A percentile compares a stretch with the other conserved stretches of the same genome.
These are phyloP conservation scores for Trichomalopsis sarcophagae DNA, from an alignment of 1,140 invertebrate genomes.

Conservation along the genomic window DNA sequence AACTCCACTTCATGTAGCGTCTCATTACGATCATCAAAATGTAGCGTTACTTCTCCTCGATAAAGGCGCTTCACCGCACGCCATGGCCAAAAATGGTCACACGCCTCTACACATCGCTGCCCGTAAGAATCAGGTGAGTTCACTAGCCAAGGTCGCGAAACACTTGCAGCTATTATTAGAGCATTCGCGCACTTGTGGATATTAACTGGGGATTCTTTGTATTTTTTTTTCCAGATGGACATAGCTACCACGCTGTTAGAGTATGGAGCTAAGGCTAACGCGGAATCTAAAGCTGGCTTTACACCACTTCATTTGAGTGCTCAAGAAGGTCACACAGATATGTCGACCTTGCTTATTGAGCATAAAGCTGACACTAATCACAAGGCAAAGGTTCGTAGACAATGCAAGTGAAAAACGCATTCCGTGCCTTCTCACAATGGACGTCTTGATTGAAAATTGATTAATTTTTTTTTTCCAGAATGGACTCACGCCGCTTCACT, in stretches of 20 bases:
- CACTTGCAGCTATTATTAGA: slow-evolving; percentile 1
- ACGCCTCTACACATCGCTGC: slow-evolving; percentile 98
- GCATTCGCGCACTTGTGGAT: background rate
- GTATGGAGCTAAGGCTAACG: slow-evolving; percentile 91
- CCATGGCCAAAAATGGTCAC: slow-evolving; percentile 98
- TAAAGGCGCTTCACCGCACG: slow-evolving; percentile 95
- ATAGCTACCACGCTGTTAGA: slow-evolving; percentile 95
- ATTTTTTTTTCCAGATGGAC: slow-evolving; percentile 78
- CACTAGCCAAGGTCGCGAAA: background rate
- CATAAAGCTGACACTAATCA: slow-evolving; percentile 90
- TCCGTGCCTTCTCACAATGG: background rate
- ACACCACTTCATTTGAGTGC: slow-evolving; percentile 95
- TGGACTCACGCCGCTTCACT: slow-evolving; percentile 92
- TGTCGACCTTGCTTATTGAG: slow-evolving; percentile 92
- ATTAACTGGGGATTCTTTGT: slow-evolving; percentile 5
- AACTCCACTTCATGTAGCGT: slow-evolving; percentile 97
- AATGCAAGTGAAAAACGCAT: background rate
- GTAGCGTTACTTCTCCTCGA: slow-evolving; percentile 93
- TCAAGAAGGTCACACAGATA: slow-evolving; percentile 95
- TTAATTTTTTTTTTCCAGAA: slow-evolving; percentile 76
- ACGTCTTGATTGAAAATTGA: background rate
- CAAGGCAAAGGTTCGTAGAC: slow-evolving; percentile 84
- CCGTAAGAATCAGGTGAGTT: slow-evolving; percentile 93
- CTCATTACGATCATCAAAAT: slow-evolving; percentile 97
- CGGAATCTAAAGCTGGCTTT: slow-evolving; percentile 92